phyloP scores from a whole-genome alignment of 2,888 invertebrate genomes.

The Diploptera punctata region DNA sequence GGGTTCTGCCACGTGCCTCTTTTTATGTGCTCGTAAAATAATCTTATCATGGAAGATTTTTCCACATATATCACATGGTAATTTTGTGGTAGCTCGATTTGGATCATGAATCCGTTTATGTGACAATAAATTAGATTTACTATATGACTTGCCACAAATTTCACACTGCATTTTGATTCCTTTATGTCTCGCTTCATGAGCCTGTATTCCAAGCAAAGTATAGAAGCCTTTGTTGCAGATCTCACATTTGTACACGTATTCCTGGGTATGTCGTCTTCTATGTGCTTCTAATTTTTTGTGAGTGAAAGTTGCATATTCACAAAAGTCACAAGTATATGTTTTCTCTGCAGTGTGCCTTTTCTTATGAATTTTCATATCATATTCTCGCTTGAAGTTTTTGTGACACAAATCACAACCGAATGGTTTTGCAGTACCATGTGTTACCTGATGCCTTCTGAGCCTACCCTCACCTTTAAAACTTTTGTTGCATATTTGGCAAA shows the following conservation, averaged over 20 bases:
- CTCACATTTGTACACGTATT: slow-evolving; percentile 31
- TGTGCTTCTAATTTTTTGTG: slow-evolving; percentile 33
- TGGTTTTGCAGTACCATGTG: background rate
- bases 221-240: slow-evolving; percentile 36
- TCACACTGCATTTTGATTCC: slow-evolving; percentile 56
- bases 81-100: slow-evolving; percentile 41
- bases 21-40: background rate
- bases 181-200: slow-evolving; percentile 38
- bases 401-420: background rate
- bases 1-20: background rate
- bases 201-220: slow-evolving; percentile 23
- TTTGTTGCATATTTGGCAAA: background rate
- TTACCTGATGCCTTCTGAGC: background rate
- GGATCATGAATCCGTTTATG: slow-evolving; percentile 56
- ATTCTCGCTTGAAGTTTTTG: slow-evolving; percentile 44
- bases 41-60: background rate
- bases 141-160: slow-evolving; percentile 57
- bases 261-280: slow-evolving; percentile 30
- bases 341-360: background rate
- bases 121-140: slow-evolving; percentile 59
- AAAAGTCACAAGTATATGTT: background rate
- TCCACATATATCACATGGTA: slow-evolving; percentile 8
- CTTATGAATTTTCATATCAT: background rate
- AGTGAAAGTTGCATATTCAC: slow-evolving; percentile 18
- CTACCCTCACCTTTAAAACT: background rate